Evolutionary conservation across 92 coral and sea anemone species (phyloP).

Genomic region (Paramuricea clavata): DNA sequence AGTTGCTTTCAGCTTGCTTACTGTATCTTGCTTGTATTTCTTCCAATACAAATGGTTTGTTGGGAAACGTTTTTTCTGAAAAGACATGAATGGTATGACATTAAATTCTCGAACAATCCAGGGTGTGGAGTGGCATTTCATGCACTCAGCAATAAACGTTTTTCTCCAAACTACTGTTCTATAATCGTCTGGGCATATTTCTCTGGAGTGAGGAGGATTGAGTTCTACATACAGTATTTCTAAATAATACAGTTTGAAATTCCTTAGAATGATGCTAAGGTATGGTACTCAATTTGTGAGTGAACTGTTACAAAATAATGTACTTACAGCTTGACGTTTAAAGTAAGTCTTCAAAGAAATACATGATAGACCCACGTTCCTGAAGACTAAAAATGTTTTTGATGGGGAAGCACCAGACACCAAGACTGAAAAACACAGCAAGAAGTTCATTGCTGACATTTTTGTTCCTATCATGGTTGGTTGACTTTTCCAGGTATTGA

Average conservation of each 20-base stretch:
- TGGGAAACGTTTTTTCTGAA: constrained; percentile 48
- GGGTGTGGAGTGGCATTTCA: background rate
- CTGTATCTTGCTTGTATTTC: constrained; percentile 7
- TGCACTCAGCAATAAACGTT: no score
- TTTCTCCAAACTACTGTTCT: constrained; percentile 14
- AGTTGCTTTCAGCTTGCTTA: background rate
- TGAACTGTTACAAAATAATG: background rate
- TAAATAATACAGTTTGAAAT: no score
- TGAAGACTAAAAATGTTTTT: constrained; percentile 52
- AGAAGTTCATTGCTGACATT: constrained; percentile 68
- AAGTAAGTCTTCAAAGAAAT: constrained; percentile 61
- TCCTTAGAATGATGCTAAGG: no score
- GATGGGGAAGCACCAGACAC: no score
- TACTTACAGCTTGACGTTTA: constrained; percentile 72
- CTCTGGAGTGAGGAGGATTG: no score
- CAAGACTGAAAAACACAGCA: constrained; percentile 59
- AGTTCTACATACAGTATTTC: no score
- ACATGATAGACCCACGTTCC: constrained; percentile 55
- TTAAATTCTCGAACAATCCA: background rate
- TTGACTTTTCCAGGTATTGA: constrained; percentile 66
- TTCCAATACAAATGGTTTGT: constrained; percentile 12
- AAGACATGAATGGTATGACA: constrained; percentile 22
- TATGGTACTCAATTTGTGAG: no score
- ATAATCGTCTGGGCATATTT: background rate
- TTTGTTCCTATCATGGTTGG: constrained; percentile 53